phyloP scores from a whole-genome alignment of 1,140 invertebrate genomes.

The Dreissena rostriformis region DNA sequence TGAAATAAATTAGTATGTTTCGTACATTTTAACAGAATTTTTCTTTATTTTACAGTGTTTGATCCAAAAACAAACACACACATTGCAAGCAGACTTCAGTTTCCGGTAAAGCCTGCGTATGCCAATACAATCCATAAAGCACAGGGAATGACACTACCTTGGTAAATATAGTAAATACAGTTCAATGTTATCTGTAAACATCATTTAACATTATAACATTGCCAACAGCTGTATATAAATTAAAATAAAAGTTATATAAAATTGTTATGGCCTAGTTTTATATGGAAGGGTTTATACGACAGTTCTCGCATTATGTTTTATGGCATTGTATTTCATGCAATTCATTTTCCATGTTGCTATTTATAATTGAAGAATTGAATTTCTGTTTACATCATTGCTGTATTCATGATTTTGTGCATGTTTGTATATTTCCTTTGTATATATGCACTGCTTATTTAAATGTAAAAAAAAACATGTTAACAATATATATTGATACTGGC shows the following conservation, averaged over 20 bases:
- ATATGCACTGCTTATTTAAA: no score
- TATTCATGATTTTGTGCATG: no score
- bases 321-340: neutral
- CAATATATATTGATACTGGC: no score
- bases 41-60: constrained; percentile 19
- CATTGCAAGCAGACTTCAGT: constrained; percentile 8
- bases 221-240: neutral
- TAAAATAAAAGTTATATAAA: neutral
- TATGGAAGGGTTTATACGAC: neutral
- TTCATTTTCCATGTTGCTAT: no score
- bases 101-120: constrained; percentile 24
- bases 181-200: neutral
- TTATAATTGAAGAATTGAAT: no score
- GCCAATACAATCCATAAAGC: constrained; percentile 38
- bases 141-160: constrained; percentile 38
- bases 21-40: neutral
- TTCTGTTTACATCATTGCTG: no score
- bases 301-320: no score
- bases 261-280: neutral
- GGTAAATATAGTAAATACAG: constrained; percentile 2
- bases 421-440: no score
- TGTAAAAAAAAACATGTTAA: no score
- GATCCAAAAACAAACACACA: neutral
- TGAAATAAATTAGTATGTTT: neutral
- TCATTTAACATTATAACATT: neutral